A percentile compares a stretch with the other conserved stretches of the same genome.
Evolutionary conservation across 2,113 vertebrate species (phyloP).

Genomic region (Gymnarchus niloticus): DNA sequence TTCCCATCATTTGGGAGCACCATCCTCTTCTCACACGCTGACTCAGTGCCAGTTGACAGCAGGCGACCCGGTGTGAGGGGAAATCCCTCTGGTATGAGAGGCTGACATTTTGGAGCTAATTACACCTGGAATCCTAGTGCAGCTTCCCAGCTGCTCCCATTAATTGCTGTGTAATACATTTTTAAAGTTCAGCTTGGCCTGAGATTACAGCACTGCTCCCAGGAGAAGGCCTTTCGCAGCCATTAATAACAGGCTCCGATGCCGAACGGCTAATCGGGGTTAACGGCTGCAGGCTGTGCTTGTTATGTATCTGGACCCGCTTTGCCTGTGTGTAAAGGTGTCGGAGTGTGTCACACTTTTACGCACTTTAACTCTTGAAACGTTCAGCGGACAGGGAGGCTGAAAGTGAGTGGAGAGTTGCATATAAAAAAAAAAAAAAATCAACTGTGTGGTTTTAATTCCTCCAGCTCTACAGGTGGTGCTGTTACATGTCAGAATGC

Average conservation of each 20-base stretch:
- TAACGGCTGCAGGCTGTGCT: conserved; percentile 11
- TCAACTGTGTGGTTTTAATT: no score
- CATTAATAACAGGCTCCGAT: conserved; percentile 19
- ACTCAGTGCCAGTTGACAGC: conserved; percentile 24
- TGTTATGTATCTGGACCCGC: not conserved
- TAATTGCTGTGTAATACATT: conserved; percentile 56
- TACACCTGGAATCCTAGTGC: conserved; percentile 49
- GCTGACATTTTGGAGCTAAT: conserved; percentile 55
- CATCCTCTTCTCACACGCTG: not conserved
- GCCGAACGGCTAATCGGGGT: conserved; percentile 21
- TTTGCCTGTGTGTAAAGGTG: not conserved
- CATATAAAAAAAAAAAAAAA: no score
- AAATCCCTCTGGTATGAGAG: conserved; percentile 33
- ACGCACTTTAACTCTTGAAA: not conserved
- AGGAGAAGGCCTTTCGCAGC: conserved; percentile 12
- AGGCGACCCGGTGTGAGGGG: conserved; percentile 37
- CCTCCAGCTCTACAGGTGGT: not conserved
- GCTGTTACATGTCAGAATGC: not conserved
- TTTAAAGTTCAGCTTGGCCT: conserved; percentile 34
- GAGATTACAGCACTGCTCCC: conserved; percentile 15
- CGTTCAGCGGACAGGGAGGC: not conserved
- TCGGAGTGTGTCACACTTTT: not conserved
- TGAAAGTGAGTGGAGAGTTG: not conserved
- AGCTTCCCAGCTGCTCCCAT: conserved; percentile 45
- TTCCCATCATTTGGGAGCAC: not conserved